Evolutionary conservation across 2,113 vertebrate species (phyloP).

Genomic region (Herpetotheres cachinnans): DNA sequence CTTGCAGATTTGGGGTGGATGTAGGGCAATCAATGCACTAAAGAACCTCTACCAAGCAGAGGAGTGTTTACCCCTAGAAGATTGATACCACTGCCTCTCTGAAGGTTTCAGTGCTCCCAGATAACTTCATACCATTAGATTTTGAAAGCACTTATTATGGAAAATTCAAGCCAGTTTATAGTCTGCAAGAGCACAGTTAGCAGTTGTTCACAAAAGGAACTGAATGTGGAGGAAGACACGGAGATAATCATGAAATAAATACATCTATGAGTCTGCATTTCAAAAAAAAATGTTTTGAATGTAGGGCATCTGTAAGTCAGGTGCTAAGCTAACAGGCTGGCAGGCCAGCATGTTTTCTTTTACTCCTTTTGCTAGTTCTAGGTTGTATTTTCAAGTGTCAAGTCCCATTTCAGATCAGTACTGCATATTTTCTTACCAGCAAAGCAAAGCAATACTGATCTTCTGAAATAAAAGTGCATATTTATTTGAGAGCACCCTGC

Average conservation of each 20-base stretch:
- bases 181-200: background rate
- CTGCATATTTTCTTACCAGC: background rate
- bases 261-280: background rate
- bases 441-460: background rate
- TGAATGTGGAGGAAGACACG: background rate
- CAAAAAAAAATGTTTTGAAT: background rate
- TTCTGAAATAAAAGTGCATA: background rate
- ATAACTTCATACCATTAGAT: background rate
- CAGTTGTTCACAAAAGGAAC: background rate
- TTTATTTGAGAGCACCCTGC: background rate
- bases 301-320: background rate
- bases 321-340: background rate
- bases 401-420: background rate
- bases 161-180: background rate
- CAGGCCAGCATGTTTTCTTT: background rate
- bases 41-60: background rate
- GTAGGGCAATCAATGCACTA: background rate
- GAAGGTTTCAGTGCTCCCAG: background rate
- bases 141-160: background rate
- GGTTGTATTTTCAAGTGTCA: background rate
- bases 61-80: background rate
- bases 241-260: background rate
- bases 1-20: background rate
- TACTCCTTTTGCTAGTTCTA: background rate
- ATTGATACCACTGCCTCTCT: background rate